phyloP scores from a whole-genome alignment of 2,888 invertebrate species.

The Drosophila bunnanda region DNA sequence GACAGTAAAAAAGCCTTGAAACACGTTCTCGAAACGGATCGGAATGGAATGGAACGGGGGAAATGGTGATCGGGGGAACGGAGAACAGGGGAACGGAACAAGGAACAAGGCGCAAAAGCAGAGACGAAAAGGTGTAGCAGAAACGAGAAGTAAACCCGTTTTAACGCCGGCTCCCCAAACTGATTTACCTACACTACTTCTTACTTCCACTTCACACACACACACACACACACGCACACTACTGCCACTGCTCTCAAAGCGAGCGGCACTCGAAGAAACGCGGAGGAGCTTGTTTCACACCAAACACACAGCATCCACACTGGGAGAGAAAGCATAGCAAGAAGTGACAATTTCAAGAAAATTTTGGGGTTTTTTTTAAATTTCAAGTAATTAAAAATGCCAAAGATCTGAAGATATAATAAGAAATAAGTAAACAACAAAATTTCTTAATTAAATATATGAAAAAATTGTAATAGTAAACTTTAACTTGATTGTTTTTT shows the following conservation, averaged over 20 bases:
- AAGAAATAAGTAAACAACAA: not conserved
- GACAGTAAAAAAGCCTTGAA: slow-evolving; percentile 66
- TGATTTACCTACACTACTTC: slow-evolving; percentile 31
- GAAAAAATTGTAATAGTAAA: too few species aligned
- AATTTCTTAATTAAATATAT: too few species aligned
- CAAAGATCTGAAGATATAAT: not conserved
- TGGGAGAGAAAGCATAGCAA: not conserved
- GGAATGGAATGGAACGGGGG: slow-evolving; percentile 3
- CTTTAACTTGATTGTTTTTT: too few species aligned
- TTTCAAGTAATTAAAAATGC: not conserved
- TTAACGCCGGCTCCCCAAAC: slow-evolving; percentile 55
- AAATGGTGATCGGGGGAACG: not conserved
- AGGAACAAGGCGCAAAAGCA: slow-evolving; percentile 45
- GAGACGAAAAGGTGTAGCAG: slow-evolving; percentile 64
- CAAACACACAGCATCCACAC: slow-evolving; percentile 58
- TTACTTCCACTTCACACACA: slow-evolving; percentile 28
- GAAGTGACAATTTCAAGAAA: not conserved
- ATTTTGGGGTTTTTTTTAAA: not conserved
- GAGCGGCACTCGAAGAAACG: slow-evolving; percentile 25
- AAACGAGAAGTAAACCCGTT: slow-evolving; percentile 66
- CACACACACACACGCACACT: too few species aligned
- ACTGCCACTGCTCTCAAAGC: not conserved
- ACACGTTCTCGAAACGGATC: slow-evolving; percentile 68
- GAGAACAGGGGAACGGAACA: slow-evolving; percentile 30
- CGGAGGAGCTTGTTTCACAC: not conserved